Conservation (phyloP, 2,113 vertebrate species). For the Sorex araneus region DNA sequence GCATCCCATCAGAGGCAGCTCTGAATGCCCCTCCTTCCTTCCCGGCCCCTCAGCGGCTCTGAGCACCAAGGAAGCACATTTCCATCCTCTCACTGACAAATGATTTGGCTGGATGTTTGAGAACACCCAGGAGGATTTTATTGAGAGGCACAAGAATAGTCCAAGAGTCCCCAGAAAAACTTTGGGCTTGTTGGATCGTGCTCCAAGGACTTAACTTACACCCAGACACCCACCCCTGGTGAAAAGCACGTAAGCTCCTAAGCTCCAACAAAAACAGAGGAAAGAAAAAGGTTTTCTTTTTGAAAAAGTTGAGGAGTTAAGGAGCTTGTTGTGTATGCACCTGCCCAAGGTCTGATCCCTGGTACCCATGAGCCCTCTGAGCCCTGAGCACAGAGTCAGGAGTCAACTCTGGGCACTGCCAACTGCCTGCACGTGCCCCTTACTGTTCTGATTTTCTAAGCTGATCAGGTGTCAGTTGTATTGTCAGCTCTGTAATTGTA, state of each 20-base stretch:
- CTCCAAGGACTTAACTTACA: neutral
- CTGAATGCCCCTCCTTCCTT: neutral
- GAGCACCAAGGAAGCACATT: neutral
- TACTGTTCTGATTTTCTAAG: neutral
- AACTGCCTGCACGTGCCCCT: neutral
- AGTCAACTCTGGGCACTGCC: too few species aligned
- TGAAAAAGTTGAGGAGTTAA: too few species aligned
- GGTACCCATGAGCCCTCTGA: too few species aligned
- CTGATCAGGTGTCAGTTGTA: neutral
- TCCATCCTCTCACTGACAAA: neutral
- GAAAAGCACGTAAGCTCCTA: too few species aligned
- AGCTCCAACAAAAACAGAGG: too few species aligned
- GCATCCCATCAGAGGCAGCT: too few species aligned
- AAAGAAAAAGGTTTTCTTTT: too few species aligned
- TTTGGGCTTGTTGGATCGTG: neutral
- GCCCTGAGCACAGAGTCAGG: too few species aligned
- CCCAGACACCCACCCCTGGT: neutral
- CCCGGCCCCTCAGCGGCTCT: neutral
- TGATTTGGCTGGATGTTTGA: neutral
- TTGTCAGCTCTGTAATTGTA: conserved; percentile 5
- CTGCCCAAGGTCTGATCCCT: too few species aligned
- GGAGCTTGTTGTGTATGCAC: too few species aligned
- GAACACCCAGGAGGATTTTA: neutral
- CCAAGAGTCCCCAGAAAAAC: neutral
- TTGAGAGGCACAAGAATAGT: neutral